These are phyloP conservation scores for Empidonax traillii DNA, from an alignment of 2,113 vertebrate genomes.

Conservation along the genomic window DNA sequence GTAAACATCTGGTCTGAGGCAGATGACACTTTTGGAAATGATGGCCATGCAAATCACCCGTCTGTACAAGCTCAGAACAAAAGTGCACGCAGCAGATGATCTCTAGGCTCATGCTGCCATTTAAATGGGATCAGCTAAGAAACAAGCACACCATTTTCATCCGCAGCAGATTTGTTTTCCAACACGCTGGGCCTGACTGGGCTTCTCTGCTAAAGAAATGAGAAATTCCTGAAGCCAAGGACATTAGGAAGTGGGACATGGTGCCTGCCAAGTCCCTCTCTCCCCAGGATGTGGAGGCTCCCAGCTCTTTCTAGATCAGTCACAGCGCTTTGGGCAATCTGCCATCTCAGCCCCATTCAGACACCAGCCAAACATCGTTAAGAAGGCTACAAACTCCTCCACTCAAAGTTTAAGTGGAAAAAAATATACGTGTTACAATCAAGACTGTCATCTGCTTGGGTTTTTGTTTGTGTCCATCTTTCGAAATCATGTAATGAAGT, in stretches of 20 bases:
- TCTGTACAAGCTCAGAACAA: slow-evolving; percentile 21
- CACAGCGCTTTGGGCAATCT: neutral
- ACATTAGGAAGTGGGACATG: neutral
- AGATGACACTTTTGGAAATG: slow-evolving; percentile 41
- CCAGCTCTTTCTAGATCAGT: slow-evolving; percentile 4
- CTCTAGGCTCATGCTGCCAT: slow-evolving; percentile 20
- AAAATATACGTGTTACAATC: neutral
- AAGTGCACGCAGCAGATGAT: neutral
- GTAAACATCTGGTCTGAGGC: slow-evolving; percentile 57
- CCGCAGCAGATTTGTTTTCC: neutral
- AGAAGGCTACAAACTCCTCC: neutral
- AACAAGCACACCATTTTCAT: slow-evolving; percentile 19
- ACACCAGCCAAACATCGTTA: slow-evolving; percentile 11
- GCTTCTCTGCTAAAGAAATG: neutral
- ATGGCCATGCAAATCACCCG: slow-evolving; percentile 36
- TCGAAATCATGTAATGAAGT: neutral
- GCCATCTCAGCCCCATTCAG: neutral
- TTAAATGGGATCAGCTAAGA: slow-evolving; percentile 46
- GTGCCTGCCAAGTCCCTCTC: neutral
- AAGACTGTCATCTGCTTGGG: neutral
- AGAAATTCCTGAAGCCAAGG: slow-evolving; percentile 38
- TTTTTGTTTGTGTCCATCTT: slow-evolving; percentile 11
- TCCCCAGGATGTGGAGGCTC: neutral
- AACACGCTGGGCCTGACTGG: slow-evolving; percentile 4
- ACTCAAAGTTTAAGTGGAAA: neutral